Base-by-base conservation (phyloP, 2,888 invertebrate species). In the Drosophila borborema region DNA sequence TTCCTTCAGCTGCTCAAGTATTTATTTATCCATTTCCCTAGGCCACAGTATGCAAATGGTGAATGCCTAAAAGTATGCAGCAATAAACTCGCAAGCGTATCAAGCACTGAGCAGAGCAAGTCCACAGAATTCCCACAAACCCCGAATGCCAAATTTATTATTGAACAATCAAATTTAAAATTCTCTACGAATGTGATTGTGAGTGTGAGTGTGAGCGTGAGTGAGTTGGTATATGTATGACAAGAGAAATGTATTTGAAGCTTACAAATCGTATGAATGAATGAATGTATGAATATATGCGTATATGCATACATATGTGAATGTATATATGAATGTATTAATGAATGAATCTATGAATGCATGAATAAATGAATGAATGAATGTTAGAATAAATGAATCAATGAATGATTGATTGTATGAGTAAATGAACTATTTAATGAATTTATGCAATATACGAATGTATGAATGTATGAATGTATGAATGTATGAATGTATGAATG, bases 31-130 rank as follows among this genome's bases (percentile, higher is more conserved):
- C 2, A 5, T n/a, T 38, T 40, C 38, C 41, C 20, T 20, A 34
- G 16, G 23, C 43, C 16, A 16, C 36, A 63, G 38, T 46, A 63
- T 63, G 63, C 63, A 56, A 63, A 28, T 43, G 20, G 12, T 34
- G 43, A 23, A 20, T n/a, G 18, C 23, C 23, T 23, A 48, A 46
- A 48, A 59, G 46, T 46, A 59, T 46, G 36, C 48, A 36, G 14
- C 31, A 46, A 38, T 60, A 28, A 36, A 14, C 59, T 38, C 36
- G 45, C 23, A 38, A 23, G 36, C 40, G 10, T 45, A 58, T 34
- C 56, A 20, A 31, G 23, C 43, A 18, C 20, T 20, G 12, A 20
- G 48, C 48, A 9, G 1, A 34, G 34, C 51, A 51, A 31, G 18
- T 51, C 34, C 20, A 14, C 20, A 20, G 51, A 31, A 31, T 12